A percentile compares a stretch with the other conserved stretches of the same genome.
Conservation (phyloP, 2,888 invertebrate genomes). For the Agriotes lineatus region DNA sequence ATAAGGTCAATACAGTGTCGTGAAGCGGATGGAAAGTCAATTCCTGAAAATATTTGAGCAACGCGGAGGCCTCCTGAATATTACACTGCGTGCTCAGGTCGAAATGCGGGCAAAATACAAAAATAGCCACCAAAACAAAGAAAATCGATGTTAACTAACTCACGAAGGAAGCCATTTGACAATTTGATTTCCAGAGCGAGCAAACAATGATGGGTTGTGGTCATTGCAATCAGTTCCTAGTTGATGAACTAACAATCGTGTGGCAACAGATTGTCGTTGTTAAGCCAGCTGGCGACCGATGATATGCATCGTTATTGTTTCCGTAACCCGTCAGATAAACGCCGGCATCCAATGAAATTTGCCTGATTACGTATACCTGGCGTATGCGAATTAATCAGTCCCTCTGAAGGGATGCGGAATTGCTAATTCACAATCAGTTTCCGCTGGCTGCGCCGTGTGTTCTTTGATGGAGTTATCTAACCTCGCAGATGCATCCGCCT, state of each 20-base stretch:
- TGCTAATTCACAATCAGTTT: background rate
- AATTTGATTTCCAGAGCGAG: conserved; percentile 25
- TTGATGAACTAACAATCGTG: conserved; percentile 25
- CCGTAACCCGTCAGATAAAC: conserved; percentile 4
- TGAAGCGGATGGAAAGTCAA: background rate
- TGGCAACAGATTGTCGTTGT: conserved; percentile 29
- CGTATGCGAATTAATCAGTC: background rate
- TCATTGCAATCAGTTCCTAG: conserved; percentile 28
- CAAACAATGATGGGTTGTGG: conserved; percentile 25
- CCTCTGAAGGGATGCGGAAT: background rate
- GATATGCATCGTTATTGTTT: conserved; percentile 25
- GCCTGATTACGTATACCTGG: background rate
- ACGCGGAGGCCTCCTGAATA: background rate
- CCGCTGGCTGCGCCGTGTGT: background rate
- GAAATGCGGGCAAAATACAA: conserved; percentile 1
- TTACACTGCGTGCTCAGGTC: background rate
- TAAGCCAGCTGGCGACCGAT: conserved; percentile 29
- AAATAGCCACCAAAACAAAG: conserved; percentile 13
- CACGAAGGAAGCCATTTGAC: conserved; percentile 25
- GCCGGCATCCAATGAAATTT: conserved; percentile 3
- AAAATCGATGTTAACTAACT: conserved; percentile 22
- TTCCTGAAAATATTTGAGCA: background rate
- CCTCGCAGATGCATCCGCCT: too few relatives aligned
- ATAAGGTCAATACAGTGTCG: background rate
- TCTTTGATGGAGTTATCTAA: background rate